phyloP scores from a whole-genome alignment of 2,888 invertebrate species.

The Andricus curvator region DNA sequence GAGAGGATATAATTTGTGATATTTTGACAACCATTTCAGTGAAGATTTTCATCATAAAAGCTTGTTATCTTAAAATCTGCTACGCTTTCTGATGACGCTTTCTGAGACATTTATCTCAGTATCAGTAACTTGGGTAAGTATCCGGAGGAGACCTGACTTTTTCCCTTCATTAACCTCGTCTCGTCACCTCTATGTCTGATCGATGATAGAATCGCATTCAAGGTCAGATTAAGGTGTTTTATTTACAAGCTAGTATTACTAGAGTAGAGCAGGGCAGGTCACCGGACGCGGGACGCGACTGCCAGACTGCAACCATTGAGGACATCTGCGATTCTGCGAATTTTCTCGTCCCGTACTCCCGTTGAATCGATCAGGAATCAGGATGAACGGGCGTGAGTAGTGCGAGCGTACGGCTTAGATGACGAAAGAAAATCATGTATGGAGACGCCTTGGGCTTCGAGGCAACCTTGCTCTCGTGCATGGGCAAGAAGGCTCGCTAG shows the following conservation, averaged over 20 bases:
- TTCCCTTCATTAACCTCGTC: slow-evolving; percentile 23
- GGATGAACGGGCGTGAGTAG: background rate
- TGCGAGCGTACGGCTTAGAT: slow-evolving; percentile 21
- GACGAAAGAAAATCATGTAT: slow-evolving; percentile 50
- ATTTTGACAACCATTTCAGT: background rate
- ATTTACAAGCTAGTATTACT: slow-evolving; percentile 17
- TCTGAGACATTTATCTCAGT: background rate
- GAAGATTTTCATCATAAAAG: background rate
- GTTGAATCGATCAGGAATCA: slow-evolving; percentile 46
- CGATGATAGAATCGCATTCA: slow-evolving; percentile 32
- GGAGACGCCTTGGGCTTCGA: slow-evolving; percentile 47
- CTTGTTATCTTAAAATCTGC: background rate
- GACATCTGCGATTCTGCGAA: slow-evolving; percentile 62
- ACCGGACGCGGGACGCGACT: slow-evolving; percentile 45
- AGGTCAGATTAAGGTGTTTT: slow-evolving; percentile 17
- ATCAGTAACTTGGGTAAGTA: slow-evolving; percentile 19
- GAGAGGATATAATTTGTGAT: no score
- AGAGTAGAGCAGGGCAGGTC: slow-evolving; percentile 59
- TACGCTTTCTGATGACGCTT: slow-evolving; percentile 8
- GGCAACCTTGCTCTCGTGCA: slow-evolving; percentile 43
- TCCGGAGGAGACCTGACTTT: slow-evolving; percentile 9
- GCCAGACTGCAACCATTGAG: slow-evolving; percentile 50
- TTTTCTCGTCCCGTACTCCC: slow-evolving; percentile 45
- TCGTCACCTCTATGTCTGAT: slow-evolving; percentile 20
- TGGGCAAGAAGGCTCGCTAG: slow-evolving; percentile 45